Evolutionary conservation across 1,140 invertebrate genomes (phyloP), one percentile per base, ranked within the genome.

Genomic region (Plutomurus gul): DNA sequence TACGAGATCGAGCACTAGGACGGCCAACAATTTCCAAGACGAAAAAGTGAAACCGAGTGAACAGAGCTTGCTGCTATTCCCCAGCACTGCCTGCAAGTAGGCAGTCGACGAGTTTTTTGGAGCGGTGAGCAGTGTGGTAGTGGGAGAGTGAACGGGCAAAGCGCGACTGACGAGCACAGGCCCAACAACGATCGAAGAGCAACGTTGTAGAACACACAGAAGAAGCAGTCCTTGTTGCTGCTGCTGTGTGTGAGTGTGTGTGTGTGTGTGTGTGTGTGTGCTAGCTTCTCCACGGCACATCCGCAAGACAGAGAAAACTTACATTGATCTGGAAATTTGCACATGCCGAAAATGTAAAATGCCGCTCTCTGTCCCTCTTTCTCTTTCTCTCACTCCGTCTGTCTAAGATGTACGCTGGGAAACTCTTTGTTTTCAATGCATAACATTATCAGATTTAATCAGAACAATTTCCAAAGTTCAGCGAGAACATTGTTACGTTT

Each of bases 271-370:
- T n/a, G n/a, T n/a, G n/a, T n/a, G n/a, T n/a, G n/a, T n/a, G n/a
- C n/a, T n/a, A n/a, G n/a, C n/a, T 78, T 71, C 76, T 78, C 43
- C 36, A 74, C 37, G 65, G 75, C 74, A 80, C 79, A 80, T 80
- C 79, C 79, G 79, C 79, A 80, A 80, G 77, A 80, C 79, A 80
- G 79, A n/a, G n/a, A 76, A 76, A 76, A 74, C 65, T 40, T 71
- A 76, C 73, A 80, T 80, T 76, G 56, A 80, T 76, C 74, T 77
- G 36, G 73, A 49, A 65, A 76, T 79, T 80, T 73, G 79, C 79
- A 80, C 79, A 76, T 77, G 74, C 46, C 75, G 74, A 75, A 71
- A 75, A 75, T 65, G 73, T 33, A 70, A 78, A 78, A 77, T 77
- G 76, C 76, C 40, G 16, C 20, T 71, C 37, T 77, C 5, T n/a